Base-by-base conservation (phyloP, 2,113 vertebrate species). In the Monarcha castaneiventris region DNA sequence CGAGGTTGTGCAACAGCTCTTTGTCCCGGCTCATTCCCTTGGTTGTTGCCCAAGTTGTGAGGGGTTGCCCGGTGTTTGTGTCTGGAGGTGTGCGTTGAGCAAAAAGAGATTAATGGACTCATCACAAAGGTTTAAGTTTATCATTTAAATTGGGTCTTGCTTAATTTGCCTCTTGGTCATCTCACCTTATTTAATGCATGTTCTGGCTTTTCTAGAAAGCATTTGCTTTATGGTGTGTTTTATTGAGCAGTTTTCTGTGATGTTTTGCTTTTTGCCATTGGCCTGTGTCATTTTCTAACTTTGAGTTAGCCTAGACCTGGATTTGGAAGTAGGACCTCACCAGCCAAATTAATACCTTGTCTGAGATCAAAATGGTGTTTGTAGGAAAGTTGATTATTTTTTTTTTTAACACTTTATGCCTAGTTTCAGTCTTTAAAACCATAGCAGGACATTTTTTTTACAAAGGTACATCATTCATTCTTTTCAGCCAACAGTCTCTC, bases 1-100 rank as follows among this genome's bases (percentile, higher is more conserved):
- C 0, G 25, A 59, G 72, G 33, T 80, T 96, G 87, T 66, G 71
- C 74, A 89, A 73, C 29, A 22, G 21, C 66, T 84, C 66, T 48
- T 23, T 33, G 33, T 37, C 13, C 7, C 75, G 87, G 35, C 56
- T 43, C 21, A 3, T 21, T 72, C 48, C 39, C 10, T 6, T 48
- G 15, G 30, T 63, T 59, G 69, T 41, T 85, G 81, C 71, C 76
- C 9, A 5, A 58, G 66, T 6, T 20, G 26, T 5, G 63, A 87
- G n/a, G 74, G 26, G 29, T 4, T 75, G 58, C 62, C 59, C 12
- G 5, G 64, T 20, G 0, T 44, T 87, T 49, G 37, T 63, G 63
- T 26, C 37, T 75, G 10, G n/a, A 58, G 37, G 32, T 30, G 39
- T 0, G 0, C 0, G 0, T 48, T 58, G 72, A 43, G 64, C 71